Percentiles rank a stretch among this genome's conserved stretches.
Conservation (phyloP, 2,797 vertebrate genomes). For the Mus caroli region DNA sequence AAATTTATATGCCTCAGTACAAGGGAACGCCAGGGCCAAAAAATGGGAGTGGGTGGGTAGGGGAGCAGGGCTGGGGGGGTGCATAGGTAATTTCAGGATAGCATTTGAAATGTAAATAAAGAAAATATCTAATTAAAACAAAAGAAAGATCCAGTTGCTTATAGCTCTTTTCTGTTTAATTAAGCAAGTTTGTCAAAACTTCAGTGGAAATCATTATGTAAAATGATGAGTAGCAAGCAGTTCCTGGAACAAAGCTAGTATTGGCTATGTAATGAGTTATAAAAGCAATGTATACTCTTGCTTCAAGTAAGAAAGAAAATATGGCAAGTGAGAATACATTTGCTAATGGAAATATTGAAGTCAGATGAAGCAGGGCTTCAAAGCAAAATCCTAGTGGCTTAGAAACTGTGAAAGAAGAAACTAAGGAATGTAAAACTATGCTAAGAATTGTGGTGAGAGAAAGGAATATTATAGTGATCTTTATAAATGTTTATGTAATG, state of each 20-base stretch:
- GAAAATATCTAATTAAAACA: too few species aligned
- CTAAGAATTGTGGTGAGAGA: neutral
- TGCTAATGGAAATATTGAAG: neutral
- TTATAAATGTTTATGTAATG: neutral
- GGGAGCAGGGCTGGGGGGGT: too few species aligned
- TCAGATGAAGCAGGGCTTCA: neutral
- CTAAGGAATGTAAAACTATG: neutral
- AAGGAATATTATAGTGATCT: neutral
- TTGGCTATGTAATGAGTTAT: neutral
- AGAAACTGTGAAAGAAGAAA: conserved; percentile 39
- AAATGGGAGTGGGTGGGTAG: too few species aligned
- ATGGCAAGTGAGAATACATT: neutral
- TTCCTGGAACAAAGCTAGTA: neutral
- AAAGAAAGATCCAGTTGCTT: neutral
- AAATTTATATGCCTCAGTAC: too few species aligned
- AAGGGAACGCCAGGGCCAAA: too few species aligned
- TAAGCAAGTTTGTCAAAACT: neutral
- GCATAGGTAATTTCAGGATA: too few species aligned
- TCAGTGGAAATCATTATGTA: neutral
- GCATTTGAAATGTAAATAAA: too few species aligned
- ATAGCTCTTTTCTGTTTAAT: neutral
- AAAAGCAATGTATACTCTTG: neutral
- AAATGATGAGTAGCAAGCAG: neutral
- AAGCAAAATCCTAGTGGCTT: neutral
- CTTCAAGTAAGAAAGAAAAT: neutral